Evolutionary conservation across 2,888 invertebrate genomes (phyloP), one percentile per base, ranked within the genome.

Genomic region (Spisula subtruncata): DNA sequence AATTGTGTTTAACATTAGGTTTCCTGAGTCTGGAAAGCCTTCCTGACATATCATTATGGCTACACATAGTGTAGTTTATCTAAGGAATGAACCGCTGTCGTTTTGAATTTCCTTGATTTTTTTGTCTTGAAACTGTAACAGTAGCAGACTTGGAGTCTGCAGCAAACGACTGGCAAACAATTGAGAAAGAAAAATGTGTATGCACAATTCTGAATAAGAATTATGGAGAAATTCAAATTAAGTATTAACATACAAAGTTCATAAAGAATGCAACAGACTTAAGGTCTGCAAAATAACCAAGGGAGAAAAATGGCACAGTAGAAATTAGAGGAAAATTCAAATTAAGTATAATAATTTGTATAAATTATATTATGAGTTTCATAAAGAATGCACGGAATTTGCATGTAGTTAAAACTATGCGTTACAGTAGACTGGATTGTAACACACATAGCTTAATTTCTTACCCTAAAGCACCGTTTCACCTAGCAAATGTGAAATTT

Each of bases 51-150:
- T 85, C 54, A 35, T 79, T 85, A 85, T 41, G 80, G 85, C 54
- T 79, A 56, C 54, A 54, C 14, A 54, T 41, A 80, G 80, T 85
- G 29, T 60, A 32, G 80, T 80, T 80, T 85, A 85, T 85, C 85
- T 80, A 16, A 20, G 79, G 80, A 75, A 32, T 54, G 82, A 79
- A 80, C 54, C 8, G 41, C 20, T 85, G 85, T 85, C 85, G 79
- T 80, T 85, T 80, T 80, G 80, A 85, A 85, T 85, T 85, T 85
- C 80, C 80, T 41, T 66, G 20, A 56, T 18, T 80, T 84, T 41
- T 79, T 79, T 75, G 20, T 29, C 48, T 71, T 29, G 51, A 75
- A 84, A 25, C 29, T 75, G 60, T 25, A 2, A 32, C 75, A 75
- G 60, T 25, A 2, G 18, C 75, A 75, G 75, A 75, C 35, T 12